A percentile compares a stretch with the other conserved stretches of the same genome.
Conservation (phyloP, 2,797 vertebrate species). For the Syndactyla subalaris region DNA sequence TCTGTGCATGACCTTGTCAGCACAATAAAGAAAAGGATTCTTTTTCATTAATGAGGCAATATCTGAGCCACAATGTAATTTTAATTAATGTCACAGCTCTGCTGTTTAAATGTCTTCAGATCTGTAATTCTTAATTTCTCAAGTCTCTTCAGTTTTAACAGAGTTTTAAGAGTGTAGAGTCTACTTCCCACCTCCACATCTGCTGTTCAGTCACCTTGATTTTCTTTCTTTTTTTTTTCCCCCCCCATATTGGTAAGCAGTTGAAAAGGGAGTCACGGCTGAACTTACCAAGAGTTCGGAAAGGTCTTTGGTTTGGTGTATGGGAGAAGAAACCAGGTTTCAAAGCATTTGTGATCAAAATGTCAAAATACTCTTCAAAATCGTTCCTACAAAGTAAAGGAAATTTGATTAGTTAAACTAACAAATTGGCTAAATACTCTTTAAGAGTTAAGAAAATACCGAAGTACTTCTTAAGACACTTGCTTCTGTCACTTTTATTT, state of each 20-base stretch:
- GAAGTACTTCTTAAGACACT: background rate
- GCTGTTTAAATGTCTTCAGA: background rate
- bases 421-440: background rate
- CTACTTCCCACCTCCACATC: accelerated
- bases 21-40: background rate
- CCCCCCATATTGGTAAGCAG: background rate
- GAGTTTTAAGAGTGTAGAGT: background rate
- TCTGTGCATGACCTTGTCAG: background rate
- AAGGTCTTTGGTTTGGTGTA: constrained; percentile 89
- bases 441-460: background rate
- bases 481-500: background rate
- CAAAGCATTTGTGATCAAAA: constrained; percentile 94
- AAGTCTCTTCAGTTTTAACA: background rate
- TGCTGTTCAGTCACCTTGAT: background rate
- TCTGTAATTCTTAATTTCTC: background rate
- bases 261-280: background rate
- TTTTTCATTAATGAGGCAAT: background rate
- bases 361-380: constrained; percentile 91
- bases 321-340: constrained; percentile 97
- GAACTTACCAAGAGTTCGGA: constrained; percentile 89
- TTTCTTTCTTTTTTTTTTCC: background rate
- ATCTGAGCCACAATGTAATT: background rate
- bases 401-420: background rate
- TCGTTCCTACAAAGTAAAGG: constrained; percentile 82
- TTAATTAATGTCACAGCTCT: background rate